Evolutionary conservation across 2,797 vertebrate species (phyloP).

Genomic region (Argyrosomus regius): DNA sequence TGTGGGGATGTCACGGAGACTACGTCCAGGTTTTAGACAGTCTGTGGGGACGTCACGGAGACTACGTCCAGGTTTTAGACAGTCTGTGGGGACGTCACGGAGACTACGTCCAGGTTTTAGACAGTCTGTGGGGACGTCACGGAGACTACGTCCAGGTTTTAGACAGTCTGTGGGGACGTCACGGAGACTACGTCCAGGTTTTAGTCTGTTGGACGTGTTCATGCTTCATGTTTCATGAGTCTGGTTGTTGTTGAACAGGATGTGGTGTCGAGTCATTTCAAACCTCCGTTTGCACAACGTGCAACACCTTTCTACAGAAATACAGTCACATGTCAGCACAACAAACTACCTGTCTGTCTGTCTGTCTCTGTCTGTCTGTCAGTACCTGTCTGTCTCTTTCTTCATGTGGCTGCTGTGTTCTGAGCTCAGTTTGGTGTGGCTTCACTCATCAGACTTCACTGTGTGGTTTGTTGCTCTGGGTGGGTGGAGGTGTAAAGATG

Average conservation of each 20-base stretch:
- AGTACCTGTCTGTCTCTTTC: neutral
- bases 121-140: no score
- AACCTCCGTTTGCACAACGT: slow-evolving; percentile 47
- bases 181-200: no score
- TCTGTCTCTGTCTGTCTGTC: neutral
- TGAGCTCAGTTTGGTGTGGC: slow-evolving; percentile 64
- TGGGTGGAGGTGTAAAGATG: slow-evolving; percentile 45
- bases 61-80: no score
- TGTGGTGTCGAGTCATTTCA: slow-evolving; percentile 74
- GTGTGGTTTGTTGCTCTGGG: slow-evolving; percentile 50
- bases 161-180: no score
- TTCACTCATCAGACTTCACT: slow-evolving; percentile 56
- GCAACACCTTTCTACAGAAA: slow-evolving; percentile 62
- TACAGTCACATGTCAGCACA: neutral
- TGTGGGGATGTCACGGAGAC: no score
- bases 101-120: no score
- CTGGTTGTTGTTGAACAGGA: slow-evolving; percentile 68
- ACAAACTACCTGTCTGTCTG: neutral
- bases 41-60: no score
- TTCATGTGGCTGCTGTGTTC: slow-evolving; percentile 61
- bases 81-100: no score
- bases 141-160: no score
- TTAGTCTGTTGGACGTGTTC: neutral
- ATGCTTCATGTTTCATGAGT: slow-evolving; percentile 10
- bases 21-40: no score